phyloP scores from a whole-genome alignment of 2,888 invertebrate species.

The Agrochola macilenta region DNA sequence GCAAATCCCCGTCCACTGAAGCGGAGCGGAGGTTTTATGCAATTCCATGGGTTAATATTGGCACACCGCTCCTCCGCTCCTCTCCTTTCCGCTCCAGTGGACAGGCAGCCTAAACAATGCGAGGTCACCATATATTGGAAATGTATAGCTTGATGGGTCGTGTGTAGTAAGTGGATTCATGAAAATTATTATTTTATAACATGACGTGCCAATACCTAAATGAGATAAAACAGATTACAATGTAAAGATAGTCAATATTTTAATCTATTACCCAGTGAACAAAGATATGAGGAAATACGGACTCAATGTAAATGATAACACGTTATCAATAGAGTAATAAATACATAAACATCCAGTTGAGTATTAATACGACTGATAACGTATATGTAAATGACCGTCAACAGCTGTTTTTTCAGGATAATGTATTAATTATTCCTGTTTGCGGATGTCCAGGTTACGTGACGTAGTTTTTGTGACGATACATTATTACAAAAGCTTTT shows the following conservation, averaged over 20 bases:
- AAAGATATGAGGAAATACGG: neutral
- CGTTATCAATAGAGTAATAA: constrained; percentile 1
- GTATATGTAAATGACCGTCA: constrained; percentile 4
- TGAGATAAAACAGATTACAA: neutral
- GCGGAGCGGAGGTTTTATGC: no score
- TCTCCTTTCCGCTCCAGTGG: no score
- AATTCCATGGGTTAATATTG: no score
- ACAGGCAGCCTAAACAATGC: neutral
- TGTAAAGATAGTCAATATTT: neutral
- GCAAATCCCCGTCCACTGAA: no score
- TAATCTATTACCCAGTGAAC: neutral
- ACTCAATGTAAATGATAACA: neutral
- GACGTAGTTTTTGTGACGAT: neutral
- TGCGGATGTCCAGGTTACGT: neutral
- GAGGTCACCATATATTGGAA: neutral
- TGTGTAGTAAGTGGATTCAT: no score
- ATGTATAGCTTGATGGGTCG: neutral
- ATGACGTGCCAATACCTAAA: neutral
- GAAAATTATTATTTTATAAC: no score
- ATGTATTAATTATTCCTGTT: constrained; percentile 2
- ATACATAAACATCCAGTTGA: neutral
- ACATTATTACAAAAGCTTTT: neutral
- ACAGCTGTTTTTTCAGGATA: constrained; percentile 18
- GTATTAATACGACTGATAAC: constrained; percentile 1
- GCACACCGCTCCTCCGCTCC: no score